phyloP scores from a whole-genome alignment of 2,888 invertebrate genomes.

The Mechanitis mazaeus region DNA sequence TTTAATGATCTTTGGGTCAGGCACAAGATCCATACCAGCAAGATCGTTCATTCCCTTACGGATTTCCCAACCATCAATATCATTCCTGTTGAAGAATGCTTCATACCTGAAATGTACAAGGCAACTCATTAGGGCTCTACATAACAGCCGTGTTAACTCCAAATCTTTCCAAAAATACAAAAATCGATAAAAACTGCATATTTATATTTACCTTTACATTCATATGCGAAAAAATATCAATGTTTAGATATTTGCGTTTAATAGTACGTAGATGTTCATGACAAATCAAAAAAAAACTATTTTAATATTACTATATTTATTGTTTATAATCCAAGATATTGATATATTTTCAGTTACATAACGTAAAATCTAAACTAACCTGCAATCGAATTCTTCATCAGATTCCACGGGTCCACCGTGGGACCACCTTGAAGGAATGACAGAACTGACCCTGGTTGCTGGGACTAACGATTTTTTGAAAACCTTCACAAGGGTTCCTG shows the following conservation, averaged over 20 bases:
- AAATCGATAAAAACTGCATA: too few species aligned
- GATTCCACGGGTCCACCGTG: constrained; percentile 80
- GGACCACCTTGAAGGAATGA: constrained; percentile 48
- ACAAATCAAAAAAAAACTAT: too few species aligned
- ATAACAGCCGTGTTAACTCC: too few species aligned
- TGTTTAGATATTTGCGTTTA: too few species aligned
- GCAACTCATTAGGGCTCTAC: too few species aligned
- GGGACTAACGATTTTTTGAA: constrained; percentile 61
- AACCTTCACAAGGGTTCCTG: constrained; percentile 59
- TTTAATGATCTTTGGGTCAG: constrained; percentile 92
- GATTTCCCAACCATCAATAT: constrained; percentile 96
- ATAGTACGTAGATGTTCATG: too few species aligned
- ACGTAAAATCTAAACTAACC: constrained; percentile 70
- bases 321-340: background rate
- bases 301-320: too few species aligned
- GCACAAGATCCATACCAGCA: constrained; percentile 92
- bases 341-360: constrained; percentile 65
- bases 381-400: constrained; percentile 90
- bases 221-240: too few species aligned
- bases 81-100: constrained; percentile 88
- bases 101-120: constrained; percentile 78
- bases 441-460: constrained; percentile 51
- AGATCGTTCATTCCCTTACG: constrained; percentile 94
- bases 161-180: too few species aligned
- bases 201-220: too few species aligned